Percentiles rank a stretch among this genome's conserved stretches.
phyloP scores from a whole-genome alignment of 1,140 invertebrate species.

The Calosoma granatense region DNA sequence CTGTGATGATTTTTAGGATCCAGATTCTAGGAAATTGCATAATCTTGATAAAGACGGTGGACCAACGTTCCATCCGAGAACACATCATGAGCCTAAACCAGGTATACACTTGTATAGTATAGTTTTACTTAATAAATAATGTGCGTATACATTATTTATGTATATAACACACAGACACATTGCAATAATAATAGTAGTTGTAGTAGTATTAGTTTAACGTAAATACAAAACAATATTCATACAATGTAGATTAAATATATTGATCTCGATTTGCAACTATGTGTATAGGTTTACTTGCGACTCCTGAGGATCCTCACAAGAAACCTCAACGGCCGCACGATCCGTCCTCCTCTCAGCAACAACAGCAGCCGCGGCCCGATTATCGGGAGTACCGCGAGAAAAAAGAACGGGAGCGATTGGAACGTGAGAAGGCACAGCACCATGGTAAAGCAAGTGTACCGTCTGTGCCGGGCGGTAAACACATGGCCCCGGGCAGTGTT shows the following conservation, averaged over 20 bases:
- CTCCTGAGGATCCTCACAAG: slow-evolving; percentile 23
- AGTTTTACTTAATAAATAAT: no score
- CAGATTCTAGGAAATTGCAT: slow-evolving; percentile 33
- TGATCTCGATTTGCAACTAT: no score
- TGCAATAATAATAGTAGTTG: no score
- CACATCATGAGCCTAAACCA: slow-evolving; percentile 1
- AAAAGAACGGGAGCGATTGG: slow-evolving; percentile 38
- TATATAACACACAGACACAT: no score
- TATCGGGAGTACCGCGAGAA: slow-evolving; percentile 44
- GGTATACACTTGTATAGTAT: neutral
- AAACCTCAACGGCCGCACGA: slow-evolving; percentile 29
- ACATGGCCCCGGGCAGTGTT: slow-evolving; percentile 20
- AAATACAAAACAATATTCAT: no score
- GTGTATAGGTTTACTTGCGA: neutral
- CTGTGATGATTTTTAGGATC: slow-evolving; percentile 26
- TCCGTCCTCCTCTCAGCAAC: slow-evolving; percentile 13
- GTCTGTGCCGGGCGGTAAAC: slow-evolving; percentile 20
- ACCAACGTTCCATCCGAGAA: slow-evolving; percentile 20
- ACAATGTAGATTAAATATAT: no score
- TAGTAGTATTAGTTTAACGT: no score
- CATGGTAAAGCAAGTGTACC: slow-evolving; percentile 25
- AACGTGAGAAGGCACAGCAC: slow-evolving; percentile 22
- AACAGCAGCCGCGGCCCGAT: slow-evolving; percentile 31
- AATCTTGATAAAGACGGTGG: neutral
- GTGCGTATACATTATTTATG: no score